Evolutionary conservation across 2,888 invertebrate genomes (phyloP).

Genomic region (Drosophila kambysellisi): DNA sequence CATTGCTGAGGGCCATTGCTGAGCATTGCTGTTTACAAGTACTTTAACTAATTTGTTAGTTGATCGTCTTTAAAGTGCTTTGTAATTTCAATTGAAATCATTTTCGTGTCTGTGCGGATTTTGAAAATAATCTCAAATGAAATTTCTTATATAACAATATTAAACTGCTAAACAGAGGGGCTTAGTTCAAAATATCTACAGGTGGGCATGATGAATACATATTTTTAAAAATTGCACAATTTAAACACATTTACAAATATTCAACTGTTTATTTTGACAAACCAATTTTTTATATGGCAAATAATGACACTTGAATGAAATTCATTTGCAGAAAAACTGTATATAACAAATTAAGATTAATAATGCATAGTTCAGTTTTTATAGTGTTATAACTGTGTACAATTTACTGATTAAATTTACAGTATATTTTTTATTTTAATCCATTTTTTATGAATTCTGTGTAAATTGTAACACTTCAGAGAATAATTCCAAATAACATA

Average conservation of each 20-base stretch:
- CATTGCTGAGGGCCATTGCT: not conserved
- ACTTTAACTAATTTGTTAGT: not conserved
- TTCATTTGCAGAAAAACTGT: not conserved
- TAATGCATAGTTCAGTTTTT: not conserved
- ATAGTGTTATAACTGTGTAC: not conserved
- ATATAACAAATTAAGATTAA: not conserved
- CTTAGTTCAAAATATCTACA: not conserved
- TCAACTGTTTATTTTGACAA: not conserved
- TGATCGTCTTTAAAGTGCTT: slow-evolving; percentile 1
- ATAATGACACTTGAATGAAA: not conserved
- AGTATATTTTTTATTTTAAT: not conserved
- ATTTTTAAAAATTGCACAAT: not conserved
- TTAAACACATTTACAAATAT: not conserved
- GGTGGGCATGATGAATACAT: not conserved
- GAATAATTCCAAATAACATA: not conserved
- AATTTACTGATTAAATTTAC: slow-evolving; percentile 4
- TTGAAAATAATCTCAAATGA: not conserved
- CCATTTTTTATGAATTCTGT: not conserved
- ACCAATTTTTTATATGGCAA: not conserved
- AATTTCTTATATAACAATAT: not conserved
- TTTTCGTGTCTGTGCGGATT: not conserved
- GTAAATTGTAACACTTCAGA: not conserved
- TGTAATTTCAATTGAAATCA: slow-evolving; percentile 19
- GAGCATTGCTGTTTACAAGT: not conserved
- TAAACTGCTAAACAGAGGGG: not conserved